Evolutionary conservation across 2,113 vertebrate genomes (phyloP).

Genomic region (Mesocricetus auratus): DNA sequence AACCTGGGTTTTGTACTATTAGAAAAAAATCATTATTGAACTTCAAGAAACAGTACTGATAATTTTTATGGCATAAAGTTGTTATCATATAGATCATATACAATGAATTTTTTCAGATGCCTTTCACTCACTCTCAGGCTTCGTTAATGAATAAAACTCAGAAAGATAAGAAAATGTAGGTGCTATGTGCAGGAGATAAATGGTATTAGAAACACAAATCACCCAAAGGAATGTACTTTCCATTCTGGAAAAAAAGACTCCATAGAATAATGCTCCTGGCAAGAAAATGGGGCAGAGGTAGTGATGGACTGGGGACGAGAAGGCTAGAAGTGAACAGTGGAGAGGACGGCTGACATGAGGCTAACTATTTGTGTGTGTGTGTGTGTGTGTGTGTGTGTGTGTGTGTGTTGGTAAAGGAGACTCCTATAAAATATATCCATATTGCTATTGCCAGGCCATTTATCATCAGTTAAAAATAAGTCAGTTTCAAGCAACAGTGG

Average conservation of each 20-base stretch:
- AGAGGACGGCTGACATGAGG: conserved; percentile 81
- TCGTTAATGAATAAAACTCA: conserved; percentile 79
- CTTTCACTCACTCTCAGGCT: conserved; percentile 75
- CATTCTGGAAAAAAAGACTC: conserved; percentile 77
- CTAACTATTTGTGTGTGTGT: background rate
- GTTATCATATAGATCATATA: conserved; percentile 79
- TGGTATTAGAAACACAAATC: conserved; percentile 81
- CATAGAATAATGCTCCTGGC: conserved; percentile 66
- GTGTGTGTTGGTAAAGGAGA: background rate
- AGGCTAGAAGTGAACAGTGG: conserved; percentile 73
- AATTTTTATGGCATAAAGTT: conserved; percentile 76
- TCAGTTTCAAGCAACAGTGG: too few species aligned
- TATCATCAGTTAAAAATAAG: background rate
- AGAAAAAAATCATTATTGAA: conserved; percentile 82
- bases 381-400: background rate
- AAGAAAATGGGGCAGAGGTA: conserved; percentile 29
- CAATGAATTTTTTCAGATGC: conserved; percentile 83
- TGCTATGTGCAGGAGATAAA: conserved; percentile 83
- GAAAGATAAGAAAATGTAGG: conserved; percentile 82
- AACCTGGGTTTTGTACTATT: background rate
- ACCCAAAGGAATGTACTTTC: conserved; percentile 63
- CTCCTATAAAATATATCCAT: background rate
- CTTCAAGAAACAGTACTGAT: conserved; percentile 84
- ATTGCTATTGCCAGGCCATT: background rate
- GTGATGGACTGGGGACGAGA: background rate